phyloP scores from a whole-genome alignment of 1,140 invertebrate species.

The Thaumatotibia leucotreta region DNA sequence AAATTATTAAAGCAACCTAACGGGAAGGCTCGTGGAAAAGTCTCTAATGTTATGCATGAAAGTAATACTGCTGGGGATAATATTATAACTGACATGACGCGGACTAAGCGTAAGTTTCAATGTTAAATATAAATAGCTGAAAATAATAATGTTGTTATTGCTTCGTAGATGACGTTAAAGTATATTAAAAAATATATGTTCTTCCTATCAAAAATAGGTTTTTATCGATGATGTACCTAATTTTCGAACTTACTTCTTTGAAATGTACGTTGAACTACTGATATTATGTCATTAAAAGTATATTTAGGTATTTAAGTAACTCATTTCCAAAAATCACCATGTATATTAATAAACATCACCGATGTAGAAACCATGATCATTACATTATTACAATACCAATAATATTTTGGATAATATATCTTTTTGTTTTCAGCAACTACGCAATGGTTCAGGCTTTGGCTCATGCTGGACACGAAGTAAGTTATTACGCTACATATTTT shows the following conservation, averaged over 20 bases:
- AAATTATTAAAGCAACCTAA: neutral
- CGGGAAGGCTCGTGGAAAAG: neutral
- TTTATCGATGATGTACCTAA: too few relatives aligned
- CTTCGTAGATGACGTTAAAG: too few relatives aligned
- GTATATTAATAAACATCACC: too few relatives aligned
- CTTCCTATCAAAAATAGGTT: too few relatives aligned
- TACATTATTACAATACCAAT: neutral
- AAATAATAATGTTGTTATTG: too few relatives aligned
- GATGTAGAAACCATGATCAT: neutral
- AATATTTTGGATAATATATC: neutral
- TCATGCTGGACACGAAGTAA: conserved; percentile 89
- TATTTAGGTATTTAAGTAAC: too few relatives aligned
- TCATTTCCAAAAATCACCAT: too few relatives aligned
- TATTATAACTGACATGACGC: neutral
- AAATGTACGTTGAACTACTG: too few relatives aligned
- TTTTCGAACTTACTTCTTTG: too few relatives aligned
- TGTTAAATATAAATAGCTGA: too few relatives aligned
- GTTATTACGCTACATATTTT: conserved; percentile 18
- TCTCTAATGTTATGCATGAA: neutral
- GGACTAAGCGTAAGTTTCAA: conserved; percentile 21
- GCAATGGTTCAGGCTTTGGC: conserved; percentile 93
- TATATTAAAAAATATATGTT: too few relatives aligned
- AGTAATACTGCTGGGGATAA: neutral
- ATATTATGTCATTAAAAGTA: too few relatives aligned
- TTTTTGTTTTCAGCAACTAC: conserved; percentile 85